Evolutionary conservation across 2,797 vertebrate genomes (phyloP).

Genomic region (Phrynocephalus vlangalii): DNA sequence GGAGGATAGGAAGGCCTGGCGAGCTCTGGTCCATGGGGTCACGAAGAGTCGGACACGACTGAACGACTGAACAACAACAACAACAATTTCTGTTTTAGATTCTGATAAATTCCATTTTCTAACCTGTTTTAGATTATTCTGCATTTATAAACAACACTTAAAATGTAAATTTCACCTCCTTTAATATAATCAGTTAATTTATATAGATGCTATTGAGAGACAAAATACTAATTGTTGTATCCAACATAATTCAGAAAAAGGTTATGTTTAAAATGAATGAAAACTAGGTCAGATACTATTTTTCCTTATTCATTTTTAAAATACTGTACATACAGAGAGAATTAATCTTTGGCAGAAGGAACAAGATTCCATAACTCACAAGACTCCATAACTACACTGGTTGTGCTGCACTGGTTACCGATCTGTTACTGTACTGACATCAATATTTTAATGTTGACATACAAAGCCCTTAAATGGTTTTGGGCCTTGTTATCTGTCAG

Average conservation of each 20-base stretch:
- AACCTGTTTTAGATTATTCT: background rate
- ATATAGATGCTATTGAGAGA: background rate
- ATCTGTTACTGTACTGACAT: no score
- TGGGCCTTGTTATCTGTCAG: no score
- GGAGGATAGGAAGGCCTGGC: no score
- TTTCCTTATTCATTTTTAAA: background rate
- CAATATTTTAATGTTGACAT: no score
- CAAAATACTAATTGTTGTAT: background rate
- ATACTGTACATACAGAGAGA: background rate
- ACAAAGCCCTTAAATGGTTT: no score
- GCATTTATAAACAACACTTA: background rate
- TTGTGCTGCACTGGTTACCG: no score
- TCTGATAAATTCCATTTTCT: no score
- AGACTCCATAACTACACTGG: no score
- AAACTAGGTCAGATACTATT: background rate
- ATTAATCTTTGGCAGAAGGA: background rate
- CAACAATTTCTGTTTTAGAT: no score
- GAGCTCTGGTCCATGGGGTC: no score
- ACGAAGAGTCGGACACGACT: no score
- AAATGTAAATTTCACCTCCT: background rate
- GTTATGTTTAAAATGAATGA: background rate
- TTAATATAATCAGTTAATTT: background rate
- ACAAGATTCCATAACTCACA: background rate
- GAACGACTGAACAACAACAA: no score
- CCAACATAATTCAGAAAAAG: background rate